These are phyloP conservation scores for Drosophila ironensis DNA, from an alignment of 1,140 invertebrate species.

Conservation along the genomic window DNA sequence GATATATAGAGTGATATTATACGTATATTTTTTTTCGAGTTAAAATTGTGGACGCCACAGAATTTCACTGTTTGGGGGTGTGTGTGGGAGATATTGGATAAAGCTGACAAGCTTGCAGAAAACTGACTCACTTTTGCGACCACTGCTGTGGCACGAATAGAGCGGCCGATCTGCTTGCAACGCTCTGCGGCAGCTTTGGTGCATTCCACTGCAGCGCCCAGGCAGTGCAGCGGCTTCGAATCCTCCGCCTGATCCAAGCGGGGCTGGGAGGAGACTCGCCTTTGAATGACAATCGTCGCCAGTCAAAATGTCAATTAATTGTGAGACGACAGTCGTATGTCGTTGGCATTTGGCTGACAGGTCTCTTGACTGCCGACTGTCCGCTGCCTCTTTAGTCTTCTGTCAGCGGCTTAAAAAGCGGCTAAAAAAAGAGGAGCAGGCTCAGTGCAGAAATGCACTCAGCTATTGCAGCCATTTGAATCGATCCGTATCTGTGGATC, in stretches of 20 bases:
- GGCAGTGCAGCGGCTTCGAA: background rate
- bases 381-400: background rate
- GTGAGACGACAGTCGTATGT: conserved; percentile 70
- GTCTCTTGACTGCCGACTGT: conserved; percentile 31
- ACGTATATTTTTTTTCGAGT: too few relatives aligned
- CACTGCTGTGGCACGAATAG: background rate
- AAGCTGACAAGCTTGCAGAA: too few relatives aligned
- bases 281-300: conserved; percentile 74
- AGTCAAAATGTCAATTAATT: conserved; percentile 77
- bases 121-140: background rate
- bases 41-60: too few relatives aligned
- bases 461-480: conserved; percentile 1
- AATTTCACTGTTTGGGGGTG: too few relatives aligned
- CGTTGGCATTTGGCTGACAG: conserved; percentile 42
- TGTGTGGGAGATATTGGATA: too few relatives aligned
- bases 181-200: conserved; percentile 23
- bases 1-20: too few relatives aligned
- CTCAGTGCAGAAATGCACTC: conserved; percentile 5
- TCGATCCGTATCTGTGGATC: conserved; percentile 1
- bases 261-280: conserved; percentile 28
- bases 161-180: too few relatives aligned
- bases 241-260: background rate
- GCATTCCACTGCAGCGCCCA: conserved; percentile 35
- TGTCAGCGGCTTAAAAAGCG: too few relatives aligned
- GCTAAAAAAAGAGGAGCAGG: too few relatives aligned